Percentiles rank a stretch among this genome's conserved stretches.
phyloP scores from a whole-genome alignment of 1,140 invertebrate species.

The Hylyphantes graminicola region DNA sequence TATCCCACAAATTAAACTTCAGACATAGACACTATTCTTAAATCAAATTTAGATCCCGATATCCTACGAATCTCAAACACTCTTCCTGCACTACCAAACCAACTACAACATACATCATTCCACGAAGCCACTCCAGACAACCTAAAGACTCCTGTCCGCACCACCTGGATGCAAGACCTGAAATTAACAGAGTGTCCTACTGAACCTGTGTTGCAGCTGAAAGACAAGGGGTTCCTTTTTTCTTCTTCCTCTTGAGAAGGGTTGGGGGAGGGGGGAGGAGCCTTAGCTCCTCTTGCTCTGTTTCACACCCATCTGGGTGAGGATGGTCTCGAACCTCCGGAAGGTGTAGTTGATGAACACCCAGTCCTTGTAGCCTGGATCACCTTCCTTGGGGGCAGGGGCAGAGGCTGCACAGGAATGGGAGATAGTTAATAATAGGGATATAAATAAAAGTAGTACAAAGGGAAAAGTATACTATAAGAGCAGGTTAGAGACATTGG shows the following conservation, averaged over 20 bases:
- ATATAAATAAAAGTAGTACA: too few relatives aligned
- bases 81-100: too few relatives aligned
- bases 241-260: slow-evolving; percentile 1
- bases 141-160: not conserved
- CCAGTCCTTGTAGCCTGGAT: slow-evolving; percentile 92
- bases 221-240: slow-evolving; percentile 24
- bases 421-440: too few relatives aligned
- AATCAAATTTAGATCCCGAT: too few relatives aligned
- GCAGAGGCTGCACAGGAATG: slow-evolving; percentile 75
- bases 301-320: slow-evolving; percentile 80
- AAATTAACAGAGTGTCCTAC: too few relatives aligned
- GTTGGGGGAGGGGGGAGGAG: not conserved
- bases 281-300: slow-evolving; percentile 40
- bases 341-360: slow-evolving; percentile 99
- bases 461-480: too few relatives aligned
- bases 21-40: too few relatives aligned
- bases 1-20: not conserved
- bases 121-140: too few relatives aligned
- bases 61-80: too few relatives aligned
- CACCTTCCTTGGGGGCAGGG: slow-evolving; percentile 66
- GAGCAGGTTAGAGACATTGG: too few relatives aligned
- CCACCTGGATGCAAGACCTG: not conserved
- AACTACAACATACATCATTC: too few relatives aligned
- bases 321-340: slow-evolving; percentile 94
- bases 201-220: slow-evolving; percentile 29